phyloP scores from a whole-genome alignment of 2,797 vertebrate species.

The Mionectes olivaceus region DNA sequence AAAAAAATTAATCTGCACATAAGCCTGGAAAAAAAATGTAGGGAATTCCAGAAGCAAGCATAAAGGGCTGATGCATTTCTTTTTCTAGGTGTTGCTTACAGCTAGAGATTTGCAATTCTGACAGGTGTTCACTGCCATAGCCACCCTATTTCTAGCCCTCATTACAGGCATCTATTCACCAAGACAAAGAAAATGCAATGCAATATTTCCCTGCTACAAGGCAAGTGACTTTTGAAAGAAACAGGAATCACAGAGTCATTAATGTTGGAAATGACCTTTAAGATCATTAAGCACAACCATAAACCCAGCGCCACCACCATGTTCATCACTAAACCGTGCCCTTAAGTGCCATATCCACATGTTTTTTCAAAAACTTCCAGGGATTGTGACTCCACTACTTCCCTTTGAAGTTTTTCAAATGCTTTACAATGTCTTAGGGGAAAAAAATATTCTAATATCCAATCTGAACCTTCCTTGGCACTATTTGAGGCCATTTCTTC shows the following conservation, averaged over 20 bases:
- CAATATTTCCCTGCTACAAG: background rate
- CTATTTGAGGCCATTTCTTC: background rate
- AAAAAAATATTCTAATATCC: fast-evolving
- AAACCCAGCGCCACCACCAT: background rate
- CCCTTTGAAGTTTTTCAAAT: background rate
- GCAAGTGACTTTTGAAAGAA: background rate
- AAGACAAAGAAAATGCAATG: background rate
- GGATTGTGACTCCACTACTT: background rate
- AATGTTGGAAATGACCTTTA: background rate
- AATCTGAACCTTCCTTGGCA: background rate
- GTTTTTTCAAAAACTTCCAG: background rate
- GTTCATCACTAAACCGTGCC: background rate
- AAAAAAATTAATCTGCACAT: background rate
- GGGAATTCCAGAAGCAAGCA: background rate
- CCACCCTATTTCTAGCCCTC: background rate
- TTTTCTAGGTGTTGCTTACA: background rate
- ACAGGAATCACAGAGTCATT: background rate
- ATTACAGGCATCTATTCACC: background rate
- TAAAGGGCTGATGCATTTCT: background rate
- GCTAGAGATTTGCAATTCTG: background rate
- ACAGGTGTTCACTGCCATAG: background rate
- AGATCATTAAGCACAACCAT: background rate
- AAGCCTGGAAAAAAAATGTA: background rate
- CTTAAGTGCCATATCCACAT: background rate
- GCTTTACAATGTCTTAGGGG: background rate